Percentiles rank a stretch among this genome's conserved stretches.
phyloP scores from a whole-genome alignment of 2,113 vertebrate genomes.

The Athene noctua region DNA sequence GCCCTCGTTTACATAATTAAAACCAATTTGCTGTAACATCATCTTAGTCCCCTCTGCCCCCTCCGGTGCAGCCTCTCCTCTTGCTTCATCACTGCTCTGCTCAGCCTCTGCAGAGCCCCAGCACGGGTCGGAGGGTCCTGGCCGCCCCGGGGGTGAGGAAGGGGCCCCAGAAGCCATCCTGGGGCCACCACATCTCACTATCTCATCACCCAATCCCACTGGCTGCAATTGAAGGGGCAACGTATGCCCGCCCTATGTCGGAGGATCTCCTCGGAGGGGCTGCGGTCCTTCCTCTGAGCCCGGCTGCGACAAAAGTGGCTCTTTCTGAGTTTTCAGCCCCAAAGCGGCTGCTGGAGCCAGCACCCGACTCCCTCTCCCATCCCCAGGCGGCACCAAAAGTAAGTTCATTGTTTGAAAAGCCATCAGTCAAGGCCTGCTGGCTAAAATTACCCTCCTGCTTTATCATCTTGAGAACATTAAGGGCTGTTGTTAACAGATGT shows the following conservation, averaged over 20 bases:
- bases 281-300: neutral
- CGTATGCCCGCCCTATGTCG: accelerated
- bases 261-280: neutral
- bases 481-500: conserved; percentile 76
- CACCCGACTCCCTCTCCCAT: neutral
- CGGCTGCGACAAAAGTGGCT: neutral
- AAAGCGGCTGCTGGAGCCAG: neutral
- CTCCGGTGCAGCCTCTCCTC: neutral
- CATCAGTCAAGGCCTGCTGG: conserved; percentile 54
- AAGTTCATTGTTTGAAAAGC: conserved; percentile 56
- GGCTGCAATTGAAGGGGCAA: neutral
- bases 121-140: accelerated
- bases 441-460: conserved; percentile 63
- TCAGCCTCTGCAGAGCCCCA: neutral
- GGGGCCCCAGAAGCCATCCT: neutral
- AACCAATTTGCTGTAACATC: neutral
- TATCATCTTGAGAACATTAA: conserved; percentile 78
- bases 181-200: neutral
- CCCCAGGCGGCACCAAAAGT: conserved; percentile 22
- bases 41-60: neutral
- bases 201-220: neutral
- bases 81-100: neutral
- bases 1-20: neutral
- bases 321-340: neutral
- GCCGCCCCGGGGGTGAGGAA: neutral